Conservation (phyloP, 2,797 vertebrate species). For the Cyclopterus lumpus region DNA sequence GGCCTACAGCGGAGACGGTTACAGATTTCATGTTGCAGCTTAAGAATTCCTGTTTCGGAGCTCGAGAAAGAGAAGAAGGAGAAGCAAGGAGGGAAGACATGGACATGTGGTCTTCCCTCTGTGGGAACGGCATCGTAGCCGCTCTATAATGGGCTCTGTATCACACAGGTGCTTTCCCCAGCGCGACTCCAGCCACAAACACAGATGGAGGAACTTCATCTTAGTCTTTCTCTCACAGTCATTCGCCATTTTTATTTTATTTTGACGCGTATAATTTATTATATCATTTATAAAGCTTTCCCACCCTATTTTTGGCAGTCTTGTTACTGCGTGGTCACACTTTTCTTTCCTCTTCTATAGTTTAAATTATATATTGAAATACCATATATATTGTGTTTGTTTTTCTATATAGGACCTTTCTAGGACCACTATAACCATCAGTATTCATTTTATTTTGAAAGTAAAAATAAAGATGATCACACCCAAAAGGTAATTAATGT, state of each 20-base stretch:
- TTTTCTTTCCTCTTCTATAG: background rate
- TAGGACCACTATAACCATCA: background rate
- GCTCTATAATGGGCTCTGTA: conserved; percentile 63
- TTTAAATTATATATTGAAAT: background rate
- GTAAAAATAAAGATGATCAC: background rate
- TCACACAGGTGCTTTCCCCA: conserved; percentile 67
- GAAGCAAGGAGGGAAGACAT: conserved; percentile 4
- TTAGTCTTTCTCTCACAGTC: conserved; percentile 29
- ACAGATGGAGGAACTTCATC: conserved; percentile 64
- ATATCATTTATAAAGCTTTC: background rate
- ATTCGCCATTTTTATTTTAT: conserved; percentile 10
- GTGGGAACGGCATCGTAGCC: conserved; percentile 56
- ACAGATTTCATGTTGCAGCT: background rate
- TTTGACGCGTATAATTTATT: background rate
- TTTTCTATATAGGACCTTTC: background rate
- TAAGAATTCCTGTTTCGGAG: conserved; percentile 7
- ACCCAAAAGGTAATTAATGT: background rate
- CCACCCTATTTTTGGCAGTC: background rate
- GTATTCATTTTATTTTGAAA: background rate
- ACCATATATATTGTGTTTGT: background rate
- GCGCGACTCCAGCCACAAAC: conserved; percentile 36
- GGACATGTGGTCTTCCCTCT: conserved; percentile 53
- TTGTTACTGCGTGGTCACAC: background rate
- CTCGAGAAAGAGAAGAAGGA: conserved; percentile 7
- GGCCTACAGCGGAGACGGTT: background rate